Evolutionary conservation across 2,888 invertebrate species (phyloP).

Genomic region (Empis stercorea): DNA sequence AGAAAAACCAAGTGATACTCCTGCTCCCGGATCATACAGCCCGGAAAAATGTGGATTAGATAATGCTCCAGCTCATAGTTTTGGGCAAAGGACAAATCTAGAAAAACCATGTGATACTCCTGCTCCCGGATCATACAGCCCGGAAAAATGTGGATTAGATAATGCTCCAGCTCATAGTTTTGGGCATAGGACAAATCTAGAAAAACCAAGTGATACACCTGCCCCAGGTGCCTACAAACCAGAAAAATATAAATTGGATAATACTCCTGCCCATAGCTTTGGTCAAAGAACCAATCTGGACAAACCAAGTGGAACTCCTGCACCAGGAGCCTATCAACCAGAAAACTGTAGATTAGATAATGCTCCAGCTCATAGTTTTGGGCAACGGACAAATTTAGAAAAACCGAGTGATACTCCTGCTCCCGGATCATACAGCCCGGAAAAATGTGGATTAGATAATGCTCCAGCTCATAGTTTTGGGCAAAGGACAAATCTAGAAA

Average conservation of each 20-base stretch:
- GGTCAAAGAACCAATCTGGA: constrained; percentile 50
- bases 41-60: constrained; percentile 39
- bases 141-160: constrained; percentile 41
- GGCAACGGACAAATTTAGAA: constrained; percentile 47
- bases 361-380: constrained; percentile 44
- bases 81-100: constrained; percentile 38
- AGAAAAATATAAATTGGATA: constrained; percentile 46
- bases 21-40: constrained; percentile 43
- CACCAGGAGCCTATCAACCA: constrained; percentile 49
- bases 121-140: constrained; percentile 44
- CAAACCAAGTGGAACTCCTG: constrained; percentile 42
- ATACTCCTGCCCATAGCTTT: constrained; percentile 42
- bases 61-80: constrained; percentile 51
- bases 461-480: constrained; percentile 36
- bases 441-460: constrained; percentile 35
- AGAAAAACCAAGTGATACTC: constrained; percentile 42
- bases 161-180: constrained; percentile 42
- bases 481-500: constrained; percentile 40
- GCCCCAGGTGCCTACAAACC: constrained; percentile 50
- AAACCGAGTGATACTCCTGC: constrained; percentile 42
- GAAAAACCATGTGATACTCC: constrained; percentile 25
- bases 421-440: constrained; percentile 45
- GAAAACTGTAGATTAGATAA: constrained; percentile 46
- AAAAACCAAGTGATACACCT: constrained; percentile 43
- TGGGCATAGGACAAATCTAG: constrained; percentile 35